These are phyloP conservation scores for Lycocerus yunnanus DNA, from an alignment of 2,888 invertebrate species.

Conservation along the genomic window DNA sequence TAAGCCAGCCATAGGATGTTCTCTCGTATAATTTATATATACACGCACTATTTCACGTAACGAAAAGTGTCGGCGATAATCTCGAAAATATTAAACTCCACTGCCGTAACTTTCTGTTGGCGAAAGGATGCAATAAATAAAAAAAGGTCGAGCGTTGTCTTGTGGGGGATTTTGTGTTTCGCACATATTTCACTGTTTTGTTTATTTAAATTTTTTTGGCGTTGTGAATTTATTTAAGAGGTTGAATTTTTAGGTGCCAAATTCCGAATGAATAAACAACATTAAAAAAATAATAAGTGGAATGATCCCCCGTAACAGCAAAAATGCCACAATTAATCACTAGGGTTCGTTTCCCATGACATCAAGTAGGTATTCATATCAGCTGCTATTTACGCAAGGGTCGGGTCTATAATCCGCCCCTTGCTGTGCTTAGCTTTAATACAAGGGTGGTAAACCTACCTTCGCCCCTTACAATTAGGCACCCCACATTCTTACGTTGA, in stretches of 20 bases:
- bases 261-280: background rate
- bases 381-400: constrained; percentile 44
- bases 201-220: background rate
- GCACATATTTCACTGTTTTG: background rate
- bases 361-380: constrained; percentile 45
- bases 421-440: constrained; percentile 46
- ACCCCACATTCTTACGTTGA: constrained; percentile 38
- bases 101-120: background rate
- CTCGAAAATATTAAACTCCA: background rate
- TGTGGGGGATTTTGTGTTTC: background rate
- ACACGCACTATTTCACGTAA: constrained; percentile 1
- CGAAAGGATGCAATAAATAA: background rate
- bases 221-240: background rate
- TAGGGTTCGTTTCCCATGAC: constrained; percentile 34
- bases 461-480: constrained; percentile 45
- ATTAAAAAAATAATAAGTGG: background rate
- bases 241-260: background rate
- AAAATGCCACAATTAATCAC: constrained; percentile 7
- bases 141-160: background rate
- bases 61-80: background rate
- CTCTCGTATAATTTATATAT: constrained; percentile 15
- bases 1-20: constrained; percentile 11
- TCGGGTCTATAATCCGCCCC: constrained; percentile 41
- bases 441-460: constrained; percentile 45
- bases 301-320: background rate